Evolutionary conservation across 2,888 invertebrate species (phyloP).

Genomic region (Idaea straminata): DNA sequence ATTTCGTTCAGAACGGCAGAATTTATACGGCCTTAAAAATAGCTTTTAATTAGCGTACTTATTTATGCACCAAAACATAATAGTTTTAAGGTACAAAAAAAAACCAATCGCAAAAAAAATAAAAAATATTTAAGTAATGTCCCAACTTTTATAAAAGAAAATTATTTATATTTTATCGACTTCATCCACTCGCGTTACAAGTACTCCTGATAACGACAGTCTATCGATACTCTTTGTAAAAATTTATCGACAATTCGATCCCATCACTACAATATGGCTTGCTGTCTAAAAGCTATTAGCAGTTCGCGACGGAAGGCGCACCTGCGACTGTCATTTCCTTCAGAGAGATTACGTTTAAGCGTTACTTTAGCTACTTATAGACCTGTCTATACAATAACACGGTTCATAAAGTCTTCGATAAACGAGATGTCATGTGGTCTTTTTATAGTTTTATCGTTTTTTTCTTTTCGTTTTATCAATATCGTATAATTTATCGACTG

Average conservation of each 20-base stretch:
- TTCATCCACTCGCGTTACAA: background rate
- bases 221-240: conserved; percentile 12
- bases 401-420: conserved; percentile 23
- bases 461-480: conserved; percentile 9
- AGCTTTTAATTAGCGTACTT: no score
- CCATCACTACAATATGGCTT: conserved; percentile 41
- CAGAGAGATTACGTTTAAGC: conserved; percentile 67
- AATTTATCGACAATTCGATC: conserved; percentile 22
- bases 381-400: conserved; percentile 41
- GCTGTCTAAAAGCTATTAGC: conserved; percentile 79
- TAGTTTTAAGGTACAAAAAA: no score
- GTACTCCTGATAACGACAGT: background rate
- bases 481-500: no score
- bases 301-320: conserved; percentile 68
- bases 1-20: no score
- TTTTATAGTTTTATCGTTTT: background rate
- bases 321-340: conserved; percentile 76
- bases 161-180: background rate
- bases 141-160: background rate
- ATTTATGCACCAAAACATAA: no score
- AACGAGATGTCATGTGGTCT: conserved; percentile 2
- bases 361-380: conserved; percentile 38
- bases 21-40: no score
- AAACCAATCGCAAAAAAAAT: no score
- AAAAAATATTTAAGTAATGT: no score